Percentiles rank a stretch among this genome's conserved stretches.
Conservation (phyloP, 2,888 invertebrate genomes). For the Polia nebulosa region DNA sequence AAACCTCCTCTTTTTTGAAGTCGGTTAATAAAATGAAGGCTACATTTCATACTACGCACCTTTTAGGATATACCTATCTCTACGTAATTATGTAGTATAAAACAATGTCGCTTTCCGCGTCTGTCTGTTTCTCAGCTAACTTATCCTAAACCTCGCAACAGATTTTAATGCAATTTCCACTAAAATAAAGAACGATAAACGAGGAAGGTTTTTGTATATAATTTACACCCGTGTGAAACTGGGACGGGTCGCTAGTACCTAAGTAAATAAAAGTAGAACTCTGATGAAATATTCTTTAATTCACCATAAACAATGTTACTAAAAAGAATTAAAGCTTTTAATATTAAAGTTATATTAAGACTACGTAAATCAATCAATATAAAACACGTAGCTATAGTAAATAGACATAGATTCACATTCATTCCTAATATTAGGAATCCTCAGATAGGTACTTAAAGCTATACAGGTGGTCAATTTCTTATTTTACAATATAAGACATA, state of each 20-base stretch:
- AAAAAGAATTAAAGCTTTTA: constrained; percentile 38
- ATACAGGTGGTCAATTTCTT: constrained; percentile 13
- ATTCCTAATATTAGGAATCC: too few relatives aligned
- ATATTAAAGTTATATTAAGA: neutral
- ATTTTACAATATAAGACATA: neutral
- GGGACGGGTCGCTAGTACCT: too few relatives aligned
- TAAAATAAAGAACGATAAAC: too few relatives aligned
- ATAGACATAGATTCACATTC: neutral
- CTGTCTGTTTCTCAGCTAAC: too few relatives aligned
- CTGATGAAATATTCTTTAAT: constrained; percentile 24
- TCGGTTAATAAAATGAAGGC: neutral
- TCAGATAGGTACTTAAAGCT: constrained; percentile 8
- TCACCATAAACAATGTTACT: neutral
- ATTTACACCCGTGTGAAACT: too few relatives aligned
- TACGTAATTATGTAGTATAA: too few relatives aligned
- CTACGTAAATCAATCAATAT: constrained; percentile 10
- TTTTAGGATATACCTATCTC: too few relatives aligned
- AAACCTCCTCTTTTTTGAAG: too few relatives aligned
- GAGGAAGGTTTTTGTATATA: too few relatives aligned
- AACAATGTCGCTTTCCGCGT: too few relatives aligned
- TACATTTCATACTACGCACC: neutral
- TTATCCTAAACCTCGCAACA: too few relatives aligned
- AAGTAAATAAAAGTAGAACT: constrained; percentile 24
- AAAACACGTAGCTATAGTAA: neutral
- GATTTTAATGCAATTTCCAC: too few relatives aligned